Conservation (phyloP, 2,888 invertebrate species). For the Laothoe populi region DNA sequence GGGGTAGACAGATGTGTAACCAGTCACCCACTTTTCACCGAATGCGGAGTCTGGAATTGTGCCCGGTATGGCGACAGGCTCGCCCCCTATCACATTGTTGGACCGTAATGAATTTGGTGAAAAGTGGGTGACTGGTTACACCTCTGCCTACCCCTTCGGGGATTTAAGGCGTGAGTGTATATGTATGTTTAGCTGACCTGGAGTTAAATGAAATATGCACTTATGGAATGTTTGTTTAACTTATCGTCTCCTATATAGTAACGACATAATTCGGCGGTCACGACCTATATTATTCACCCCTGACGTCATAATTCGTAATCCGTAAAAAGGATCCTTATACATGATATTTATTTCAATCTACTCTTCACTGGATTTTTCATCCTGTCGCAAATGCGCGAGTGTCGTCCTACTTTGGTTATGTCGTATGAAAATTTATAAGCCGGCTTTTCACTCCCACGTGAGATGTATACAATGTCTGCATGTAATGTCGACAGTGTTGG, state of each 20-base stretch:
- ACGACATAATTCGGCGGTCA: not conserved
- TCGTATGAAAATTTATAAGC: slow-evolving; percentile 21
- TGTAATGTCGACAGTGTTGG: slow-evolving; percentile 1
- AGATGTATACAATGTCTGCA: slow-evolving; percentile 4
- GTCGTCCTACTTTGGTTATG: slow-evolving; percentile 11
- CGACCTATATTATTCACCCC: not conserved
- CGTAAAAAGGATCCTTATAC: slow-evolving; percentile 12
- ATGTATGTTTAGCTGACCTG: no score
- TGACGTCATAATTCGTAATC: slow-evolving; percentile 16
- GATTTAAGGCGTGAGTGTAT: no score
- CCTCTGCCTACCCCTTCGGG: no score
- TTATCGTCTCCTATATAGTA: not conserved
- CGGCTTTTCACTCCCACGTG: slow-evolving; percentile 4
- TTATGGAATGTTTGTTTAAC: not conserved
- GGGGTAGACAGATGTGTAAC: no score
- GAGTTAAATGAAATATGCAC: not conserved
- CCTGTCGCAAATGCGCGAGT: not conserved
- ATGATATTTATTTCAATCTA: slow-evolving; percentile 3
- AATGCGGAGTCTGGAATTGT: no score
- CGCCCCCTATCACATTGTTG: no score
- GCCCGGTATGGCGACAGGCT: no score
- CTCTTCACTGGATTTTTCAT: slow-evolving; percentile 2
- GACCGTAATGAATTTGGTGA: no score
- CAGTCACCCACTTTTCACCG: no score
- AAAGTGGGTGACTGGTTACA: no score